Conservation (phyloP, 2,888 invertebrate genomes). For the Dynastes tityus region DNA sequence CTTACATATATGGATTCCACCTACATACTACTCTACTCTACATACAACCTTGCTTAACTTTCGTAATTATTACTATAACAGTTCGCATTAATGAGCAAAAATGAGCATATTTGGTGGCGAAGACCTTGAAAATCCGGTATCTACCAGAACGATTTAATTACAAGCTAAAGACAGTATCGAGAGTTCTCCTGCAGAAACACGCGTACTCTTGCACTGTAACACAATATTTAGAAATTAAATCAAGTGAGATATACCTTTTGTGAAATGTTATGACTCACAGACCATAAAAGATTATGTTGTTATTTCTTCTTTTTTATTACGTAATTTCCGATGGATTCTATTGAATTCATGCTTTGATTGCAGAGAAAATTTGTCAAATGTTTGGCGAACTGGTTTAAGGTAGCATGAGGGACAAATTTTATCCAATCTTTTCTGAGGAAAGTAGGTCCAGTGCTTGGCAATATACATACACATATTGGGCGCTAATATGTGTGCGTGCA, state of each 20-base stretch:
- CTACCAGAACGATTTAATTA: conserved; percentile 35
- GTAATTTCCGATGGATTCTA: conserved; percentile 18
- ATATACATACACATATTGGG: background rate
- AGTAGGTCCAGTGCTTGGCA: background rate
- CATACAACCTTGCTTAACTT: conserved; percentile 42
- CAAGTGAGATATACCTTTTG: conserved; percentile 30
- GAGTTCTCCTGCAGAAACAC: conserved; percentile 42
- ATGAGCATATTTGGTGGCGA: conserved; percentile 39
- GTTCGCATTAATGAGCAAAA: conserved; percentile 38
- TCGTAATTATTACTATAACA: conserved; percentile 35
- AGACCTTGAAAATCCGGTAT: conserved; percentile 47
- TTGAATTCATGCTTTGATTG: background rate
- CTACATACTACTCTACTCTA: conserved; percentile 13
- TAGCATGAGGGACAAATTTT: background rate
- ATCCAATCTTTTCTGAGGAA: background rate
- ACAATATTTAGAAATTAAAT: conserved; percentile 19
- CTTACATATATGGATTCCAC: background rate
- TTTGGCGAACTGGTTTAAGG: conserved; percentile 2
- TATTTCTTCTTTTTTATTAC: conserved; percentile 26
- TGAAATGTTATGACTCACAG: conserved; percentile 38
- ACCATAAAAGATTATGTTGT: conserved; percentile 33
- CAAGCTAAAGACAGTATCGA: conserved; percentile 31
- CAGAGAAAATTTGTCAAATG: background rate
- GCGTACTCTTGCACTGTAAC: conserved; percentile 19
- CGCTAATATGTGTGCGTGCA: background rate